Evolutionary conservation across 2,113 vertebrate species (phyloP).

Genomic region (Vulpes vulpes): DNA sequence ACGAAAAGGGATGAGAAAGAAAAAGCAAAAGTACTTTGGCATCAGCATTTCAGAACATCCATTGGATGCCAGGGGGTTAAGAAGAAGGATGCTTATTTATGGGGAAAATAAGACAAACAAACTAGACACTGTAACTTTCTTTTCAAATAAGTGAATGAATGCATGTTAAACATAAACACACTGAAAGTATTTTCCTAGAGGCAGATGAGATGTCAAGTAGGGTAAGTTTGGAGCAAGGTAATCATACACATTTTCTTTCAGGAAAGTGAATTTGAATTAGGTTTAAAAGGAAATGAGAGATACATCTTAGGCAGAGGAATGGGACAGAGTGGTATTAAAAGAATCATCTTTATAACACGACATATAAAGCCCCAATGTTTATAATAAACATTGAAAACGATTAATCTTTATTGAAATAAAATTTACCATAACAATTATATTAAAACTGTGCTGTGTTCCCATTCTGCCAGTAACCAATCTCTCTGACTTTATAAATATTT

Average conservation of each 20-base stretch:
- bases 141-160: neutral
- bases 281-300: conserved; percentile 45
- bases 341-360: neutral
- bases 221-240: neutral
- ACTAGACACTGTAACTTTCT: neutral
- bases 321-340: neutral
- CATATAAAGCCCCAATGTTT: neutral
- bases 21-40: neutral
- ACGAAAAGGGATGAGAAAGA: neutral
- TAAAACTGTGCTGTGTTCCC: neutral
- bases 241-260: neutral
- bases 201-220: neutral
- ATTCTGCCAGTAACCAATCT: neutral
- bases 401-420: neutral
- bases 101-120: conserved; percentile 6
- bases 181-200: neutral
- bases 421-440: neutral
- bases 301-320: neutral
- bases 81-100: neutral
- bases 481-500: neutral
- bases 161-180: neutral
- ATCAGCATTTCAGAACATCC: neutral
- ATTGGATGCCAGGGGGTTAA: neutral
- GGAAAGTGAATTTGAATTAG: conserved; percentile 22
- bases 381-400: neutral